phyloP scores from a whole-genome alignment of 1,140 invertebrate genomes.

The Eupristina koningsbergeri region DNA sequence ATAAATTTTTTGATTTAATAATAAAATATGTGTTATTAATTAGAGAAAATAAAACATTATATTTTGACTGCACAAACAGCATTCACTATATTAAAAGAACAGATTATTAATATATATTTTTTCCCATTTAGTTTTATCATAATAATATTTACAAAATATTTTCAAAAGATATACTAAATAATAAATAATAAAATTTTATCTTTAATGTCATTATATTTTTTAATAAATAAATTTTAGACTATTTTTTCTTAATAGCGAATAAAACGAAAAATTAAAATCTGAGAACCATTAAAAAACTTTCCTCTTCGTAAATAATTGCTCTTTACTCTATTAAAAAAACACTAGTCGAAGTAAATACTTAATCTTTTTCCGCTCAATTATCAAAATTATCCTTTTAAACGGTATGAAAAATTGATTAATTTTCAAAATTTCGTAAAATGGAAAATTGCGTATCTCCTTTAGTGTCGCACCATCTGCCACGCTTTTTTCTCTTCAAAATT shows the following conservation, averaged over 20 bases:
- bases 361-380: background rate
- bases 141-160: conserved; percentile 4
- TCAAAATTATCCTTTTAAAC: background rate
- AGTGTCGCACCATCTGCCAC: background rate
- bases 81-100: conserved; percentile 14
- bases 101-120: background rate
- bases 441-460: background rate
- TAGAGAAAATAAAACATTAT: background rate
- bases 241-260: background rate
- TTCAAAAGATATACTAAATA: background rate
- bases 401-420: background rate
- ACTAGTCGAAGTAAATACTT: background rate
- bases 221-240: background rate
- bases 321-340: background rate
- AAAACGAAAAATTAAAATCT: background rate
- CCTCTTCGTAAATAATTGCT: background rate
- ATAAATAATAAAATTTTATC: background rate
- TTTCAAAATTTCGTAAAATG: background rate
- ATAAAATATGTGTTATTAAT: background rate
- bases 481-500: background rate
- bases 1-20: background rate
- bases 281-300: background rate
- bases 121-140: background rate
- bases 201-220: background rate
- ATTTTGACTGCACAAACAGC: background rate